phyloP scores from a whole-genome alignment of 1,140 invertebrate genomes.

The Phthorimaea operculella region DNA sequence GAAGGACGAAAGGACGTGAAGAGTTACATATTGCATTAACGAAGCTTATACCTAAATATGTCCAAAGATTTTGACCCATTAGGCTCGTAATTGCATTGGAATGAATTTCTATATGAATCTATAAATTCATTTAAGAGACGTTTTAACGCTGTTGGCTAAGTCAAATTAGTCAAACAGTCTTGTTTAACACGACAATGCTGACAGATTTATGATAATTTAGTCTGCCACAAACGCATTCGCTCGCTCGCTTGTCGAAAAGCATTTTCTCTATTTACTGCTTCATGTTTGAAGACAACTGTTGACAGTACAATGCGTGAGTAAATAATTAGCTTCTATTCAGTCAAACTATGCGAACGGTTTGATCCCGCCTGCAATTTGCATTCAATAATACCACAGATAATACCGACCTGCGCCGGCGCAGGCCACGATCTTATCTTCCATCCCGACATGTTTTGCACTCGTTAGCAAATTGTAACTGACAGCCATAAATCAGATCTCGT shows the following conservation, averaged over 20 bases:
- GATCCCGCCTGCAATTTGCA: constrained; percentile 36
- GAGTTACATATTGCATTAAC: no score
- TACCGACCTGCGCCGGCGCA: constrained; percentile 7
- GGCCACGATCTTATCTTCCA: constrained; percentile 38
- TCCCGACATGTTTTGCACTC: constrained; percentile 41
- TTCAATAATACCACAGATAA: constrained; percentile 34
- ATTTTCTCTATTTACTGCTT: constrained; percentile 16
- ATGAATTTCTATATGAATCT: no score
- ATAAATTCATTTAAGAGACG: no score
- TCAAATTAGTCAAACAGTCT: no score
- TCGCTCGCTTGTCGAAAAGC: constrained; percentile 3
- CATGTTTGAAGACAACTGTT: constrained; percentile 11
- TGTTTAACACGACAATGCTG: no score
- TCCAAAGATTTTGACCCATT: no score
- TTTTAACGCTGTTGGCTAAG: no score
- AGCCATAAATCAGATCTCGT: constrained; percentile 37
- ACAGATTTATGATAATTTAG: no score
- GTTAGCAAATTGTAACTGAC: constrained; percentile 54
- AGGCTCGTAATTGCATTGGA: no score
- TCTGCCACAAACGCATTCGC: no score
- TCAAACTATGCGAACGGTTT: constrained; percentile 21
- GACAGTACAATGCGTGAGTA: constrained; percentile 37
- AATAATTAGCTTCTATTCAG: constrained; percentile 40
- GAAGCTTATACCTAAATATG: no score
- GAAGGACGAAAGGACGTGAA: background rate